Percentiles rank a stretch among this genome's conserved stretches.
Evolutionary conservation across 2,113 vertebrate species (phyloP).

Genomic region (Ctenomys sociabilis): DNA sequence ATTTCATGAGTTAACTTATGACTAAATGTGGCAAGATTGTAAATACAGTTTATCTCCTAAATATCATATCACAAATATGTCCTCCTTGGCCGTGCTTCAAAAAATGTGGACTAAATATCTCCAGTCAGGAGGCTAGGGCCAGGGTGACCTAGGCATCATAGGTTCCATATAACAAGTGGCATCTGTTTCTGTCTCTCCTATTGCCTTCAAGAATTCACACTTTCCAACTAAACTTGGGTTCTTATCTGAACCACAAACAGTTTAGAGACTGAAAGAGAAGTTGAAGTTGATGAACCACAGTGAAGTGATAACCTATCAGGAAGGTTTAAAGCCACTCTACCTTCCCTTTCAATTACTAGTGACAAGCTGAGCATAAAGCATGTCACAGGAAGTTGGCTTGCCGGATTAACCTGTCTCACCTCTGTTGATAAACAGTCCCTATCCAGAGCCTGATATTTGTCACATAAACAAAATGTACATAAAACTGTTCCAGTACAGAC

Average conservation of each 20-base stretch:
- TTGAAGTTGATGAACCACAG: conserved; percentile 49
- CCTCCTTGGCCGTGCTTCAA: not conserved
- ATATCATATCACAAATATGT: not conserved
- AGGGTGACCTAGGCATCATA: not conserved
- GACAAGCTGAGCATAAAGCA: conserved; percentile 60
- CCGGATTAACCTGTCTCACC: conserved; percentile 53
- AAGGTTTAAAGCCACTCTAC: conserved; percentile 66
- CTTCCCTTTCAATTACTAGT: conserved; percentile 67
- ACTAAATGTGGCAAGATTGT: not conserved
- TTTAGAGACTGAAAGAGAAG: conserved; percentile 44
- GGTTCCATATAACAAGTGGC: not conserved
- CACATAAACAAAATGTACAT: conserved; percentile 50
- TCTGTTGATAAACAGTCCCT: conserved; percentile 33
- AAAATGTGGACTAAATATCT: not conserved
- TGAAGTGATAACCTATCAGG: conserved; percentile 57
- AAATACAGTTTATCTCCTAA: not conserved
- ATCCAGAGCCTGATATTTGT: not conserved
- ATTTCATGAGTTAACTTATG: not conserved
- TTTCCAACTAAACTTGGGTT: conserved; percentile 49
- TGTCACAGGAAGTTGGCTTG: not conserved
- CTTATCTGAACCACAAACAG: conserved; percentile 64
- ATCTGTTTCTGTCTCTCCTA: conserved; percentile 37
- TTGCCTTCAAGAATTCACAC: conserved; percentile 51
- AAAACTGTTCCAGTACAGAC: not conserved
- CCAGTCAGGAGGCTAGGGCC: conserved; percentile 12